Evolutionary conservation across 2,113 vertebrate species (phyloP).

Genomic region (Ptilorrhoa leucosticta): DNA sequence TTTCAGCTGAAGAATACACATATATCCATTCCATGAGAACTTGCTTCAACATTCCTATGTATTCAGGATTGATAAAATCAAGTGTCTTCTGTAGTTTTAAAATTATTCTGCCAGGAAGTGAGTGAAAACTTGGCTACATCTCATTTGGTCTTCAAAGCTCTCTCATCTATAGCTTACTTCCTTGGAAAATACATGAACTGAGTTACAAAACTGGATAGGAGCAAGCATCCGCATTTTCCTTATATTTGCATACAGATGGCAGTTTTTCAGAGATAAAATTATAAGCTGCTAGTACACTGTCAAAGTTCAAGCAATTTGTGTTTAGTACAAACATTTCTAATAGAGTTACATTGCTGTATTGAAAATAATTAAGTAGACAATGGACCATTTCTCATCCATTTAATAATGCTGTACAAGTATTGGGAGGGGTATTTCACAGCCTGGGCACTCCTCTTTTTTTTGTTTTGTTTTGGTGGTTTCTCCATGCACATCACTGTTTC

Average conservation of each 20-base stretch:
- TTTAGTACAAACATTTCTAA: background rate
- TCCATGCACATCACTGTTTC: background rate
- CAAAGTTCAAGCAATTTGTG: constrained; percentile 25
- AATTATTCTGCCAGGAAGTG: background rate
- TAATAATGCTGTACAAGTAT: background rate
- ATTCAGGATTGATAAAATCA: background rate
- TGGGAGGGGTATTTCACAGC: background rate
- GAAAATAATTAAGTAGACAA: background rate
- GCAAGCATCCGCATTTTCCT: background rate
- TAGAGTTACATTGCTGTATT: background rate
- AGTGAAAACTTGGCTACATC: background rate
- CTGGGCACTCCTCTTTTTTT: background rate
- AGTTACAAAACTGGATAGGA: background rate
- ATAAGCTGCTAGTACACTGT: background rate
- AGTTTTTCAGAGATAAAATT: constrained; percentile 26
- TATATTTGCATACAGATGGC: background rate
- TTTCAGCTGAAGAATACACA: background rate
- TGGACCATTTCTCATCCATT: background rate
- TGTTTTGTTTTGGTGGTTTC: background rate
- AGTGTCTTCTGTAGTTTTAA: background rate
- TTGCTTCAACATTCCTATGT: background rate
- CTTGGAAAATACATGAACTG: background rate
- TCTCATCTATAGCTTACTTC: background rate
- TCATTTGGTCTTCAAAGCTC: background rate
- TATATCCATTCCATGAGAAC: background rate